Base-by-base conservation (phyloP, 2,888 invertebrate species). In the Agriopis marginaria region DNA sequence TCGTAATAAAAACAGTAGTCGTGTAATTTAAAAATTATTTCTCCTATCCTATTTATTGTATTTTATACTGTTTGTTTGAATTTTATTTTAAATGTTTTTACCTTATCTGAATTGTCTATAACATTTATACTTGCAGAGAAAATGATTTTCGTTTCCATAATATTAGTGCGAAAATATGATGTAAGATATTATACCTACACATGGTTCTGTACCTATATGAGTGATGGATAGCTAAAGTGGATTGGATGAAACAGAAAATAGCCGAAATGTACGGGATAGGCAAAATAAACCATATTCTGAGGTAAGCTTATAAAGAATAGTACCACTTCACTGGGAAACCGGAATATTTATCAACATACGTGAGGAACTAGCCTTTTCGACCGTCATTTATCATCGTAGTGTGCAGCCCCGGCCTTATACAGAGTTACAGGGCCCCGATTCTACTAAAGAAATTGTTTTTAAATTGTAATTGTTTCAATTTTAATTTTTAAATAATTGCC, bases 351-450 rank as follows among this genome's bases (percentile, higher is more conserved):
- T 58, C 58, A 45, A 58, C 60, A 59, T 59, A 44, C 49, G 49
- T n/a, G 60, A 60, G 60, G n/a, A 60, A 60, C 39, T 60, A 60
- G 17, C 60, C 49, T 40, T 10, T 23, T 58, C 60, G n/a, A 49
- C 60, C 49, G 49, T 60, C 14, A 49, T 60, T 49, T 49, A 60
- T 60, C 58, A 59, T 59, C 45, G 32, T 4, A 32, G 32, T 59
- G 56, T 32, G 45, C 47, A 17, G 23, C 42, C 63, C 50, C 56
- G 49, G 17, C 32, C 32, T 58, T 32, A 45, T 47, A 45, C 17
- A 23, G 17, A 23, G 17, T 2, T 23, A 23, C 17, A n/a, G n/a
- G n/a, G n/a, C n/a, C n/a, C n/a, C n/a, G n/a, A n/a, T n/a, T n/a
- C n/a, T n/a, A n/a, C n/a, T n/a, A n/a, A n/a, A n/a, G n/a, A n/a